phyloP scores from a whole-genome alignment of 2,888 invertebrate species.

The Phengaris arion region DNA sequence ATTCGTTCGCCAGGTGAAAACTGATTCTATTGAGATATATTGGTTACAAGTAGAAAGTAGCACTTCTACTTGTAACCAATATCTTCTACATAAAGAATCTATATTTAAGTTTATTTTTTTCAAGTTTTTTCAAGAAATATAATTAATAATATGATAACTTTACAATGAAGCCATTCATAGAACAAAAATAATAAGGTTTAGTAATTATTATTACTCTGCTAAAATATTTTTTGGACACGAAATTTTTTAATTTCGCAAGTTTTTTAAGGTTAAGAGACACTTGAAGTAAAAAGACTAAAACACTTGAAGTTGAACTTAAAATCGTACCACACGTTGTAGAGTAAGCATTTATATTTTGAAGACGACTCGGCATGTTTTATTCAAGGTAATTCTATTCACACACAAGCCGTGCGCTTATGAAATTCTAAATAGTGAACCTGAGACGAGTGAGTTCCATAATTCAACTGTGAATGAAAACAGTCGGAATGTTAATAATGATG shows the following conservation, averaged over 20 bases:
- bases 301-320: background rate
- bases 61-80: no score
- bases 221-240: no score
- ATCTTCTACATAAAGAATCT: no score
- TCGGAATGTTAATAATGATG: slow-evolving; percentile 8
- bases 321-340: background rate
- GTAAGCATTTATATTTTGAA: slow-evolving; percentile 8
- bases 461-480: slow-evolving; percentile 9
- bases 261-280: background rate
- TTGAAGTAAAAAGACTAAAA: background rate
- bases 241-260: background rate
- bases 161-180: background rate
- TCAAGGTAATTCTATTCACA: slow-evolving; percentile 19
- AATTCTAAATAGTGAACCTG: slow-evolving; percentile 16
- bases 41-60: background rate
- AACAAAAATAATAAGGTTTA: background rate
- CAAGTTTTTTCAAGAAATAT: no score
- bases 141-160: background rate
- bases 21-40: background rate
- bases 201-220: background rate
- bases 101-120: no score
- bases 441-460: slow-evolving; percentile 13
- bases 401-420: slow-evolving; percentile 16
- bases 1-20: background rate
- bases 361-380: slow-evolving; percentile 18